Evolutionary conservation across 1,140 invertebrate species (phyloP), one percentile per base, ranked within the genome.

Genomic region (Holotrichia oblita): DNA sequence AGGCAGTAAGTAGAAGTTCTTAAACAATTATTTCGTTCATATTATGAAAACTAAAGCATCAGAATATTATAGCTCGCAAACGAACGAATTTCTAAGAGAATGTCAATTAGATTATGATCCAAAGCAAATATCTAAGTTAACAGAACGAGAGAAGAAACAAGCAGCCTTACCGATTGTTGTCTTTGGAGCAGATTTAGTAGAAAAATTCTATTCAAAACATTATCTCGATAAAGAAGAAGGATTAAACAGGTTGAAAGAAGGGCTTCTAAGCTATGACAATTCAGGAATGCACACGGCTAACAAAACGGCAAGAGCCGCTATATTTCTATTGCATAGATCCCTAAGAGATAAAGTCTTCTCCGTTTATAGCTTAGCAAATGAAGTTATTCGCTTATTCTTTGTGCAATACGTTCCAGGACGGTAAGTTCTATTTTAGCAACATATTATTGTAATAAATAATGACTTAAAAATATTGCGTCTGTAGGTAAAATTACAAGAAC

Each of bases 221-320:
- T 98, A 95, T 87, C 92, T 95, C 14, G 95, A 97, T 85, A 95
- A 97, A 84, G 96, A 98, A 85, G 96, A 98, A 83, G 96, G 96
- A 0, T 84, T 98, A 17, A 89, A 93, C 79, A 89, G 92, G 14
- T 87, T 98, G 6, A 92, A 94, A 59, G 92, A 93, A 76, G 93
- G 94, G 80, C 87, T 97, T 2, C 89, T 91, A 34, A 88, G 90
- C 69, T 90, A 91, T 80, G 86, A 91, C 83, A 83, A 84, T 42
- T 87, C 87, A 78, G 85, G 88, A 20, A 89, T 89, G 80, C 88
- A 91, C 81, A 89, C 89, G 6, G 86, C 89, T 0, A 95, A 95
- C 84, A 96, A 96, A 86, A 93, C 92, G 0, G 93, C 94, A 0
- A 88, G 94, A 48, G 95, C 94, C 0, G 91, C 94, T 0, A 92